Conservation (phyloP, 2,797 vertebrate species). For the Danionella dracula region DNA sequence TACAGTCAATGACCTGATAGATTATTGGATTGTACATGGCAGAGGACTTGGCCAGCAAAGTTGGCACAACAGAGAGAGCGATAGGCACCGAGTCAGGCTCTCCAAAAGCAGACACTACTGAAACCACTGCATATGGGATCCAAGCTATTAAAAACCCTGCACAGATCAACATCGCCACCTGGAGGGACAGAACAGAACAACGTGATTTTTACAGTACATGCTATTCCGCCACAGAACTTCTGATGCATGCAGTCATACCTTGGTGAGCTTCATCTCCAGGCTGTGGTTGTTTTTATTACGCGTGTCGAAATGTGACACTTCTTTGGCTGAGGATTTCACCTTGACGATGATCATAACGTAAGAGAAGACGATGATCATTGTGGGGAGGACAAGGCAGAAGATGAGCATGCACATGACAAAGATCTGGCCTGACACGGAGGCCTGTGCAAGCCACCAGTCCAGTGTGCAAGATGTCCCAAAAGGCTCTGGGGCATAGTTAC, state of each 20-base stretch:
- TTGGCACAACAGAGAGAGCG: constrained; percentile 82
- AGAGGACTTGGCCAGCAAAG: constrained; percentile 87
- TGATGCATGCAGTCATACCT: constrained; percentile 62
- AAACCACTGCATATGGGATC: constrained; percentile 92
- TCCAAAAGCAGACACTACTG: constrained; percentile 88
- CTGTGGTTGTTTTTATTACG: constrained; percentile 79
- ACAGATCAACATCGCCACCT: constrained; percentile 97
- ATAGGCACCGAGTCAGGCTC: constrained; percentile 82
- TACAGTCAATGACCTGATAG: constrained; percentile 87
- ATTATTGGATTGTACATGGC: constrained; percentile 97
- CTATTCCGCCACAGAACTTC: not conserved
- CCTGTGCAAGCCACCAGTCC: constrained; percentile 93
- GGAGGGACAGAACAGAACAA: constrained; percentile 34
- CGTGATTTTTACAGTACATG: not conserved
- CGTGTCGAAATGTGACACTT: constrained; percentile 82
- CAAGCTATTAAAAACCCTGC: constrained; percentile 90
- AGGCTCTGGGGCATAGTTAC: constrained; percentile 86
- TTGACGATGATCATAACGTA: constrained; percentile 89
- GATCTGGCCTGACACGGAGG: constrained; percentile 79
- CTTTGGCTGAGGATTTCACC: constrained; percentile 86
- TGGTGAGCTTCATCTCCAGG: constrained; percentile 92
- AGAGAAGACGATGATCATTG: constrained; percentile 83
- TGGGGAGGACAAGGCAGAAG: constrained; percentile 89
- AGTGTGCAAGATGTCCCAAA: constrained; percentile 93
- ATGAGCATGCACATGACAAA: constrained; percentile 88